Evolutionary conservation across 2,888 invertebrate genomes (phyloP), one percentile per base, ranked within the genome.

Genomic region (Elysia crispata): DNA sequence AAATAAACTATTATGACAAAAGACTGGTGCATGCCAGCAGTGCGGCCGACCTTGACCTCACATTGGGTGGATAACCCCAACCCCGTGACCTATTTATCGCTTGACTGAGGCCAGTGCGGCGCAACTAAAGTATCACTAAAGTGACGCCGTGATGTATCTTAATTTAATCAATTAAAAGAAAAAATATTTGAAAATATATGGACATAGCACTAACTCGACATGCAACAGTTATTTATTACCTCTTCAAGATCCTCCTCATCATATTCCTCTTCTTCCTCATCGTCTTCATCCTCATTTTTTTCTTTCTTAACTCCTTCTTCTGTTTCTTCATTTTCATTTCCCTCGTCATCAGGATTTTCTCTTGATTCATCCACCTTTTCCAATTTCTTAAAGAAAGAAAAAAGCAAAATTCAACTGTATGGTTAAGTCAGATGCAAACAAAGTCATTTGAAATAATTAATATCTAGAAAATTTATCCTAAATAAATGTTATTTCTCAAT

Each of bases 221-320:
- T 41, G 41, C 41, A 41, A 41, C 41, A 41, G 11, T 11, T 41
- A 11, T 41, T 41, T 25, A n/a, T 41, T 49, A 79, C 66, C 75
- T 49, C 73, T 20, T 79, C 76, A 41, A 79, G 28, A 74, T 84
- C 83, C 74, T 84, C 83, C 62, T 84, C 83, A 60, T 83, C 82
- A 77, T 83, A 79, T 41, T 76, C 80, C n/a, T 76, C 81, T 30
- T 81, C 87, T 11, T 73, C 86, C 83, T 80, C 79, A 57, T 76
- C 74, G 18, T 88, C 89, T 77, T 87, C 89, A 13, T 86, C 80
- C 18, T 87, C 89, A 20, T 87, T 87, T 72, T 87, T 87, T 73
- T 87, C 86, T 76, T 81, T 83, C 18, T 82, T 75, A 60, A 85
- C 85, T 60, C 85, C 85, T 67, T 87, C 86, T 49, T 88, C 87